Evolutionary conservation across 2,113 vertebrate species (phyloP).

Genomic region (Tachysurus vachellii): DNA sequence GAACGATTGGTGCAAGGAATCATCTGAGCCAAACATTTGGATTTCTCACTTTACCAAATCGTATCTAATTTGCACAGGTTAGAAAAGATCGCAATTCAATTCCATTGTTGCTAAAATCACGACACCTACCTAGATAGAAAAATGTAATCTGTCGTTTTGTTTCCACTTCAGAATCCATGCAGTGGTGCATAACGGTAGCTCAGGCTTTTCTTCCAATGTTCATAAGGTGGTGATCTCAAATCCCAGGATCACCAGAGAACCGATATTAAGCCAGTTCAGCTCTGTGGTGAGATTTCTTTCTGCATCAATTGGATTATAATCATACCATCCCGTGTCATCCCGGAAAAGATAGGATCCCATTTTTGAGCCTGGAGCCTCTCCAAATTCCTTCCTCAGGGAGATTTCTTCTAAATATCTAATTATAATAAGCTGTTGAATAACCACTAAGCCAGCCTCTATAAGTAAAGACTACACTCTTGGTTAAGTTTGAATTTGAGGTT

Average conservation of each 20-base stretch:
- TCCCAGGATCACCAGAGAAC: not conserved
- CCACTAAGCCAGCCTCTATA: not conserved
- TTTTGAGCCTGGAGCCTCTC: not conserved
- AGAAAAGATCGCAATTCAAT: not conserved
- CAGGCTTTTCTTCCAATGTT: too few species aligned
- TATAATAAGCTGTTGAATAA: not conserved
- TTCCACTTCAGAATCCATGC: not conserved
- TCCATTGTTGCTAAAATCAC: too few species aligned
- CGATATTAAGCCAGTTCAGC: not conserved
- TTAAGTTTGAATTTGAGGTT: not conserved
- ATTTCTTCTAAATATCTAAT: not conserved
- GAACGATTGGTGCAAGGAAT: not conserved
- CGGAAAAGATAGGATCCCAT: not conserved
- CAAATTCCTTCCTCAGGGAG: not conserved
- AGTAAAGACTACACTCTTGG: not conserved
- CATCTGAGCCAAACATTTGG: not conserved
- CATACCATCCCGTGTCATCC: not conserved
- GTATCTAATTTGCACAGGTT: too few species aligned
- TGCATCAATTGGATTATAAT: not conserved
- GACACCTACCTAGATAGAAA: not conserved
- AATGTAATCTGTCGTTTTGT: not conserved
- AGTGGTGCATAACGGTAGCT: not conserved
- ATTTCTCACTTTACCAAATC: not conserved
- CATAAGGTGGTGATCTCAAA: not conserved
- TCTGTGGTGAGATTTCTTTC: not conserved